Evolutionary conservation across 2,888 invertebrate species (phyloP).

Genomic region (Zonitis immaculata): DNA sequence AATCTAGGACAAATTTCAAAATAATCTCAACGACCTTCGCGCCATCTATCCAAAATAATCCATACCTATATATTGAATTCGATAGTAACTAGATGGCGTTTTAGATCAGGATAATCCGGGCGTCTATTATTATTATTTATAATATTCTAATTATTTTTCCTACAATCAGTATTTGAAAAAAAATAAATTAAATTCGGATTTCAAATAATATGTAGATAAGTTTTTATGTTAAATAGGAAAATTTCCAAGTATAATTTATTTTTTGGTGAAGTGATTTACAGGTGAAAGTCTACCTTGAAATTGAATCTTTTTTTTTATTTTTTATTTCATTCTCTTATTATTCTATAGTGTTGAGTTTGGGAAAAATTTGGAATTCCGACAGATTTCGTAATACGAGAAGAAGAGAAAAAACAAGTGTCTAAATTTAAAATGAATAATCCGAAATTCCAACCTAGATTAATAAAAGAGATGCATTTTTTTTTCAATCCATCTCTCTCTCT

Average conservation of each 20-base stretch:
- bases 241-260: too few species aligned
- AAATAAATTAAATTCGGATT: too few species aligned
- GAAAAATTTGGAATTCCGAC: background rate
- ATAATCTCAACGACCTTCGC: background rate
- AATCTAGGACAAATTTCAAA: background rate
- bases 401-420: too few species aligned
- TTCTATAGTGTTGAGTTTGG: too few species aligned
- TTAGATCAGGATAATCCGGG: background rate
- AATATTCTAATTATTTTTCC: background rate
- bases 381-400: background rate
- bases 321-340: too few species aligned
- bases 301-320: background rate
- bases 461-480: background rate
- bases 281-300: background rate
- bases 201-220: too few species aligned
- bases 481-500: too few species aligned
- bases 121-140: background rate
- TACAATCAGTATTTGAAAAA: too few species aligned
- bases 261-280: background rate
- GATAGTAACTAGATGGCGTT: background rate
- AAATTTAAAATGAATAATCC: too few species aligned
- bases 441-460: background rate
- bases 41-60: background rate
- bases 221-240: too few species aligned
- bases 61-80: background rate